phyloP scores from a whole-genome alignment of 2,113 vertebrate species.

The Micromys minutus region DNA sequence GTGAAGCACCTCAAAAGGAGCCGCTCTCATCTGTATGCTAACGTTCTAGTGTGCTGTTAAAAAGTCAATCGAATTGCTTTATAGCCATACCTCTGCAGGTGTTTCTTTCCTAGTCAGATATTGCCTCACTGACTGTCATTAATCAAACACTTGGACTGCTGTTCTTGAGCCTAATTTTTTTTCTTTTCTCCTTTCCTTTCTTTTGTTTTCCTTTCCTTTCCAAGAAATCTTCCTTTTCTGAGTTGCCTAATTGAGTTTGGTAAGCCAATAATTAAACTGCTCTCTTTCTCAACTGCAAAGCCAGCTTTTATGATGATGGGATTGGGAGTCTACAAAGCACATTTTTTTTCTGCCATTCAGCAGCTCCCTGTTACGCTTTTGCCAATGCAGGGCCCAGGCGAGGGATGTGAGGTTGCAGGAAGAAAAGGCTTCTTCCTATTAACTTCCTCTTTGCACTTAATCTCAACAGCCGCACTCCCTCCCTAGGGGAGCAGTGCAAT shows the following conservation, averaged over 20 bases:
- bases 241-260: conserved; percentile 20
- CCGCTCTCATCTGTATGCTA: conserved; percentile 55
- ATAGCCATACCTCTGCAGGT: conserved; percentile 36
- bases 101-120: conserved; percentile 57
- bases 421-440: conserved; percentile 1
- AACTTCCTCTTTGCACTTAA: conserved; percentile 18
- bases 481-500: background rate
- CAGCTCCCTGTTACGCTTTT: background rate
- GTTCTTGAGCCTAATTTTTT: conserved; percentile 22
- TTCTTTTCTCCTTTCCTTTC: background rate
- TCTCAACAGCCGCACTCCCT: background rate
- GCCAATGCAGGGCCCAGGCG: background rate
- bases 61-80: conserved; percentile 57
- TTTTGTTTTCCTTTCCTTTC: background rate
- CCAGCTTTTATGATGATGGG: conserved; percentile 10
- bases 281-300: conserved; percentile 25
- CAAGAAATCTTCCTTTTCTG: conserved; percentile 42
- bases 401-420: background rate
- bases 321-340: background rate
- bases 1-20: conserved; percentile 26
- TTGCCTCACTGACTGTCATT: conserved; percentile 29
- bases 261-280: conserved; percentile 7
- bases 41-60: conserved; percentile 58
- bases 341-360: conserved; percentile 12
- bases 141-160: conserved; percentile 23